Evolutionary conservation across 2,888 invertebrate genomes (phyloP).

Genomic region (Himalopsyche japonica): DNA sequence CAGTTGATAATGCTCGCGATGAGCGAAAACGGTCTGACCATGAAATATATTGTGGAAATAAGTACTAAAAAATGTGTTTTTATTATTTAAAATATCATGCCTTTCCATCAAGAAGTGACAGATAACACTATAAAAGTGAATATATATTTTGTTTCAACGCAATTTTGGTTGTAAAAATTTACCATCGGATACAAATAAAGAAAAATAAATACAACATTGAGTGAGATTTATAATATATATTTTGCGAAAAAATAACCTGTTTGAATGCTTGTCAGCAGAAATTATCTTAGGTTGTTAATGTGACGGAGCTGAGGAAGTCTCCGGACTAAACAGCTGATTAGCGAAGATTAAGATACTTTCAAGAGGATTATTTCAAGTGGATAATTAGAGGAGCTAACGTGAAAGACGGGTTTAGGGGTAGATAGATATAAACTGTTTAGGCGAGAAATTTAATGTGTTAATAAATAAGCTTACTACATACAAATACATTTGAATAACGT

Average conservation of each 20-base stretch:
- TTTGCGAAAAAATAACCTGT: not conserved
- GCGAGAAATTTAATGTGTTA: not conserved
- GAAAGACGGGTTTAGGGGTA: not conserved
- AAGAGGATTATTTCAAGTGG: constrained; percentile 21
- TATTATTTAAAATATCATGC: no score
- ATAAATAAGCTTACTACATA: not conserved
- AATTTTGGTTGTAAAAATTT: no score
- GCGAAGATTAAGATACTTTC: constrained; percentile 17
- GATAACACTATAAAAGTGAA: no score
- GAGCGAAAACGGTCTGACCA: no score
- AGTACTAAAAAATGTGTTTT: no score
- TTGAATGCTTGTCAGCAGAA: not conserved
- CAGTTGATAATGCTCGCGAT: no score
- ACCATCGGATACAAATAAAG: no score
- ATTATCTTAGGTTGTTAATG: not conserved
- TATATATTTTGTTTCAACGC: no score
- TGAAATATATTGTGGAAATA: no score
- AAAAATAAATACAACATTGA: no score
- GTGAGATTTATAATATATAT: not conserved
- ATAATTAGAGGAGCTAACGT: constrained; percentile 11
- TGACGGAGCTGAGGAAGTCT: not conserved
- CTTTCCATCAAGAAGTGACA: no score
- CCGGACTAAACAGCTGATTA: constrained; percentile 18
- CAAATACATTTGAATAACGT: no score
- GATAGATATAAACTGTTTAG: not conserved